These are phyloP conservation scores for Salmo trutta DNA, from an alignment of 2,797 vertebrate genomes.

Conservation along the genomic window DNA sequence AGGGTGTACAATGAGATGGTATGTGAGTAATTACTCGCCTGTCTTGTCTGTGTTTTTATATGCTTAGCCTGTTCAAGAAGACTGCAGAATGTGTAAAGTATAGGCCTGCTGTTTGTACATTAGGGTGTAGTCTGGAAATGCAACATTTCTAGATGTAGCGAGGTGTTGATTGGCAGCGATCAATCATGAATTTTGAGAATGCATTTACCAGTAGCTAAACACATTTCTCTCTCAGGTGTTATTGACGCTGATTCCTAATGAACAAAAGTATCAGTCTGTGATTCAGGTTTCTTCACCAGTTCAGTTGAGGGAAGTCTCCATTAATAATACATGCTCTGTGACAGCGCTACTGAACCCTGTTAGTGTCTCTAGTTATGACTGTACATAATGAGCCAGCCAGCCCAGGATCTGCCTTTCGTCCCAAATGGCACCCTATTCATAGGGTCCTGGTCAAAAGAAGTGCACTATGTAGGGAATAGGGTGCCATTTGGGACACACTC, in stretches of 20 bases:
- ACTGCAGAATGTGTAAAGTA: background rate
- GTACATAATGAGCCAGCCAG: conserved; percentile 65
- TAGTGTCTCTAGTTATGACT: conserved; percentile 66
- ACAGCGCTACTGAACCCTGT: conserved; percentile 27
- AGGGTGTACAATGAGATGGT: conserved; percentile 11
- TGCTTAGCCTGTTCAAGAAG: background rate
- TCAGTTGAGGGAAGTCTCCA: conserved; percentile 20
- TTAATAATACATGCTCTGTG: conserved; percentile 30
- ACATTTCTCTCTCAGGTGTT: conserved; percentile 49
- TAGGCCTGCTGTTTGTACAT: background rate
- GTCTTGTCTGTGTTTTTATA: background rate
- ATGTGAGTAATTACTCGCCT: conserved; percentile 3
- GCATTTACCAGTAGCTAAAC: background rate
- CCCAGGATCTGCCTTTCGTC: background rate
- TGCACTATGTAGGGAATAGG: background rate
- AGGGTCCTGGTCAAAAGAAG: background rate
- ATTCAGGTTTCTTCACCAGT: conserved; percentile 14
- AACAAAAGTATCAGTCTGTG: conserved; percentile 26
- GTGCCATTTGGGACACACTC: background rate
- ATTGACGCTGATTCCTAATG: conserved; percentile 51
- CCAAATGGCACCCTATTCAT: background rate
- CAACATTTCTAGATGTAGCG: too few species aligned
- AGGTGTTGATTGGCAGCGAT: too few species aligned
- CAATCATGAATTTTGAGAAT: too few species aligned
- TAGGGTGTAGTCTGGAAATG: too few species aligned